Evolutionary conservation across 2,888 invertebrate species (phyloP), one percentile per base, ranked within the genome.

Genomic region (Podotricha telesiphe): DNA sequence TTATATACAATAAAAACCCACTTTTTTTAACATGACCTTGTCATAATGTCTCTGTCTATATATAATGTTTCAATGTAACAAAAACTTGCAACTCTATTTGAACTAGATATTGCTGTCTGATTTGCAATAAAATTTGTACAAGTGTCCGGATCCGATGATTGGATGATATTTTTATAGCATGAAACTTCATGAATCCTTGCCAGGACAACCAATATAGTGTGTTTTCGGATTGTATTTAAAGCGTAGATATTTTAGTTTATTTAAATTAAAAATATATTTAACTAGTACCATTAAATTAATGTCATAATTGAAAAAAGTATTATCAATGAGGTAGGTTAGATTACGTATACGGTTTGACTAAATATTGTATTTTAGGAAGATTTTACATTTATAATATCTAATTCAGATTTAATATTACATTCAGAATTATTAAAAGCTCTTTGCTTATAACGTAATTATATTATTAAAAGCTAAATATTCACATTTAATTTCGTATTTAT

Each of bases 251-350:
- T n/a, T 37, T 37, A n/a, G n/a, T 37, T 37, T 28, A 4, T 37
- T 37, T 37, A 37, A 37, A 37, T 37, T 37, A 37, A 37, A 37
- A 10, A 8, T n/a, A 22, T 22, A 45, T 47, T 15, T 28, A 11
- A 28, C 17, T 45, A 11, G 6, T 10, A 45, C 15, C 22, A 11
- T 48, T 48, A 17, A 62, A 19, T 5, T 34, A 48, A 62, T 34
- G 3, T 2, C 17, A 19, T 47, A 48, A 42, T 42, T 34, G 8
- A 48, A 34, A 47, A 34, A 47, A 55, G 34, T 62, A 34, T 48
- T 50, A 20, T 62, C 62, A 61, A 61, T 67, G 67, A 67, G 67
- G 67, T 67, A 67, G 67, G 59, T 58, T 15, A 66, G 48, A 66
- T 37, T 58, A 66, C 65, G 45, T 66, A 66, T 50, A 40, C n/a